Conservation (phyloP, 2,888 invertebrate genomes). For the Epicampocera succincta region DNA sequence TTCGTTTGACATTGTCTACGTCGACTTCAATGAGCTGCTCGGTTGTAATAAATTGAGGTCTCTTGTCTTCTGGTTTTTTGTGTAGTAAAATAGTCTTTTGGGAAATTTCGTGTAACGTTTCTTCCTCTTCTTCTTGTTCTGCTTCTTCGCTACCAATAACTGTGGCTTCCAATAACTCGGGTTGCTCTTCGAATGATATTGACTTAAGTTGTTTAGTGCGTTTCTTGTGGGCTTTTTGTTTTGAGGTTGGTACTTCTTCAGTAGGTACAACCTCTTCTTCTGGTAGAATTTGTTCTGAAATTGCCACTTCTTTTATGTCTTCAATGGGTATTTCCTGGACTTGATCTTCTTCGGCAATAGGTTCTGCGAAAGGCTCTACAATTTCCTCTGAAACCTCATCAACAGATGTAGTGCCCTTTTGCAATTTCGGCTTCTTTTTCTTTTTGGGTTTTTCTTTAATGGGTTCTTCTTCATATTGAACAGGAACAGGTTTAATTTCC, state of each 20-base stretch:
- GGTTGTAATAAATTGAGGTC: slow-evolving; percentile 79
- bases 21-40: slow-evolving; percentile 79
- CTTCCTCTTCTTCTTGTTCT: slow-evolving; percentile 67
- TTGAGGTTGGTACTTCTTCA: slow-evolving; percentile 74
- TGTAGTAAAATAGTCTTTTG: slow-evolving; percentile 82
- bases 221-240: slow-evolving; percentile 80
- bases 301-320: slow-evolving; percentile 77
- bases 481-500: slow-evolving; percentile 74
- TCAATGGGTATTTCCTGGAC: slow-evolving; percentile 77
- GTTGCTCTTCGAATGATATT: slow-evolving; percentile 78
- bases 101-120: slow-evolving; percentile 80
- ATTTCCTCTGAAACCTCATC: slow-evolving; percentile 80
- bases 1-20: slow-evolving; percentile 82
- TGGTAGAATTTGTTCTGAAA: slow-evolving; percentile 79
- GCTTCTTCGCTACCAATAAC: slow-evolving; percentile 78
- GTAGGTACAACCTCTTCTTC: slow-evolving; percentile 76
- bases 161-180: slow-evolving; percentile 77
- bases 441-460: slow-evolving; percentile 81
- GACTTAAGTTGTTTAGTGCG: slow-evolving; percentile 79
- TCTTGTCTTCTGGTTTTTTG: slow-evolving; percentile 81
- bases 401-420: slow-evolving; percentile 78
- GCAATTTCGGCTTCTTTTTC: slow-evolving; percentile 78
- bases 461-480: slow-evolving; percentile 80
- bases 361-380: slow-evolving; percentile 79
- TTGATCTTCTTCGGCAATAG: slow-evolving; percentile 79